Conservation (phyloP, 2,888 invertebrate genomes). For the Adelognathus sp. region DNA sequence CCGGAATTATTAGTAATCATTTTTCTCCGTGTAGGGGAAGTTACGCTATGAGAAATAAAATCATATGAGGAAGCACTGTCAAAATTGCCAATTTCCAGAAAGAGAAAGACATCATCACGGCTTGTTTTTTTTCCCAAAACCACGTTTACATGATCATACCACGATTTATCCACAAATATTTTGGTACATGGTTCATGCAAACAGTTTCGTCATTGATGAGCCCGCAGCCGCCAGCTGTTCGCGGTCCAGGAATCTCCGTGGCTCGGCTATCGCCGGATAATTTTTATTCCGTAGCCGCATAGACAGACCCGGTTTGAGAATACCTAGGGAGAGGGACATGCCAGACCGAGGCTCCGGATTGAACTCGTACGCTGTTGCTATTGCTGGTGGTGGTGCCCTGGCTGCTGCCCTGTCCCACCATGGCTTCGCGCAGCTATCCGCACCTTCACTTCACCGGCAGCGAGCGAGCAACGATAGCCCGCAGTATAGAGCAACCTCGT, state of each 20-base stretch:
- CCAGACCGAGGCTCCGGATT: conserved; percentile 26
- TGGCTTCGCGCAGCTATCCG: conserved; percentile 22
- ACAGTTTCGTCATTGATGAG: neutral
- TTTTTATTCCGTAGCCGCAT: neutral
- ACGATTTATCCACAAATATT: too few relatives aligned
- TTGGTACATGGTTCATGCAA: too few relatives aligned
- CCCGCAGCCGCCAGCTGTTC: conserved; percentile 5
- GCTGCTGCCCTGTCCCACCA: conserved; percentile 35
- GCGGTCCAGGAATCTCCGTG: neutral
- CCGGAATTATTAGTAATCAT: too few relatives aligned
- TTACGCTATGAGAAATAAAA: too few relatives aligned
- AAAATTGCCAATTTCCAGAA: too few relatives aligned
- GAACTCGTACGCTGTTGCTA: conserved; percentile 15
- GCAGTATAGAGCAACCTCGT: conserved; percentile 30
- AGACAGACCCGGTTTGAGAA: neutral
- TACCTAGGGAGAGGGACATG: conserved; percentile 4
- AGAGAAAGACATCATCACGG: too few relatives aligned
- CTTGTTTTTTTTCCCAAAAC: too few relatives aligned
- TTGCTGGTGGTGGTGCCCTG: too few relatives aligned
- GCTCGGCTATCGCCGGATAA: neutral
- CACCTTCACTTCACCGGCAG: conserved; percentile 53
- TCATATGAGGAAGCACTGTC: too few relatives aligned
- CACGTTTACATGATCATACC: too few relatives aligned
- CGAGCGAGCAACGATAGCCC: neutral
- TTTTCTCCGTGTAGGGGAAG: too few relatives aligned